Evolutionary conservation across 2,888 invertebrate species (phyloP).

Genomic region (Archips xylosteana): DNA sequence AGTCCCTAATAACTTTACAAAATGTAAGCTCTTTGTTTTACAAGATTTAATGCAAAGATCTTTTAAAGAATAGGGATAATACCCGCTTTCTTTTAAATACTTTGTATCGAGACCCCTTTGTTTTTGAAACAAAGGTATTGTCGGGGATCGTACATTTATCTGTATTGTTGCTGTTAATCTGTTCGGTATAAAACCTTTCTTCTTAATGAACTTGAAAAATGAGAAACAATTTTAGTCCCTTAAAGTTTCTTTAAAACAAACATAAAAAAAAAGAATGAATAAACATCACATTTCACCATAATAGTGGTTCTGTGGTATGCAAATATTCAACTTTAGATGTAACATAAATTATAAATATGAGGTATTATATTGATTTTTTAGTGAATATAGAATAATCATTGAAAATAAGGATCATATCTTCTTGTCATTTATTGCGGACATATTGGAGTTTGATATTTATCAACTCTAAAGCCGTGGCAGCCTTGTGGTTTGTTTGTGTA

Average conservation of each 20-base stretch:
- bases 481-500: too few relatives aligned
- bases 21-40: constrained; percentile 9
- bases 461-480: too few relatives aligned
- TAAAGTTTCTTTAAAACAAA: background rate
- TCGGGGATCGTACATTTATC: background rate
- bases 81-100: constrained; percentile 6
- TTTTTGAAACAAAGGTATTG: constrained; percentile 15
- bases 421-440: too few relatives aligned
- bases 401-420: too few relatives aligned
- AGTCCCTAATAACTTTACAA: background rate
- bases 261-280: background rate
- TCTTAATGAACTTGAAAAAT: constrained; percentile 10
- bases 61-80: constrained; percentile 12
- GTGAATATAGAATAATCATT: too few relatives aligned
- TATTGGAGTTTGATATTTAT: too few relatives aligned
- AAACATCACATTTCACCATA: too few relatives aligned
- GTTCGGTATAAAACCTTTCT: background rate
- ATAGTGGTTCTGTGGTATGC: too few relatives aligned
- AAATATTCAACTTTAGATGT: too few relatives aligned
- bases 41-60: constrained; percentile 5
- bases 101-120: constrained; percentile 15
- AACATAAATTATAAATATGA: too few relatives aligned
- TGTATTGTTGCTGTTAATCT: constrained; percentile 3
- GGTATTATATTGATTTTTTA: too few relatives aligned
- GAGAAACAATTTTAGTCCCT: background rate